Percentiles rank a stretch among this genome's conserved stretches.
Evolutionary conservation across 1,140 invertebrate genomes (phyloP).

Genomic region (Zaprionus vittiger): DNA sequence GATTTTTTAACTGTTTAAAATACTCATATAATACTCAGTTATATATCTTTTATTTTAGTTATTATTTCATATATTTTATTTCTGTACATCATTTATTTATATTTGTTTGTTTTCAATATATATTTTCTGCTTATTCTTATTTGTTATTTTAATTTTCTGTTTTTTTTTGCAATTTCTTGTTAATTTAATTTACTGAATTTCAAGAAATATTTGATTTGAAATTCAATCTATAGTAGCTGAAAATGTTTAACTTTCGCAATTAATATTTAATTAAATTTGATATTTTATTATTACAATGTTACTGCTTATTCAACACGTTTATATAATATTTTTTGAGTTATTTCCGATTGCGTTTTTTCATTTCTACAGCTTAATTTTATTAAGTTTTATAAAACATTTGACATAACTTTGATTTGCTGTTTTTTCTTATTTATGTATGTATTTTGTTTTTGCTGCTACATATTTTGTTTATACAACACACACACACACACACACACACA

Average conservation of each 20-base stretch:
- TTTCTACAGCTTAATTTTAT: not conserved
- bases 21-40: too few relatives aligned
- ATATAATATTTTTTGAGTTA: not conserved
- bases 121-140: not conserved
- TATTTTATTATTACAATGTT: not conserved
- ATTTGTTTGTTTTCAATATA: not conserved
- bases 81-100: not conserved
- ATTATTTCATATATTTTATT: not conserved
- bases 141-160: not conserved
- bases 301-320: not conserved
- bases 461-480: not conserved
- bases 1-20: not conserved
- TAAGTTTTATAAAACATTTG: not conserved
- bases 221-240: not conserved
- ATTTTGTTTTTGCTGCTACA: not conserved
- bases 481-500: not conserved
- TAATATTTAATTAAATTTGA: not conserved
- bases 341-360: not conserved
- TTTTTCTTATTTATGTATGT: constrained; percentile 14
- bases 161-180: constrained; percentile 2
- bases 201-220: not conserved
- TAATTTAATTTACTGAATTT: constrained; percentile 27
- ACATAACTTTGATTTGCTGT: not conserved
- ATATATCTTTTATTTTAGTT: too few relatives aligned
- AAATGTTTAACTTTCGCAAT: not conserved